Conservation (phyloP, 1,140 invertebrate species). For the Drosophila rufa region DNA sequence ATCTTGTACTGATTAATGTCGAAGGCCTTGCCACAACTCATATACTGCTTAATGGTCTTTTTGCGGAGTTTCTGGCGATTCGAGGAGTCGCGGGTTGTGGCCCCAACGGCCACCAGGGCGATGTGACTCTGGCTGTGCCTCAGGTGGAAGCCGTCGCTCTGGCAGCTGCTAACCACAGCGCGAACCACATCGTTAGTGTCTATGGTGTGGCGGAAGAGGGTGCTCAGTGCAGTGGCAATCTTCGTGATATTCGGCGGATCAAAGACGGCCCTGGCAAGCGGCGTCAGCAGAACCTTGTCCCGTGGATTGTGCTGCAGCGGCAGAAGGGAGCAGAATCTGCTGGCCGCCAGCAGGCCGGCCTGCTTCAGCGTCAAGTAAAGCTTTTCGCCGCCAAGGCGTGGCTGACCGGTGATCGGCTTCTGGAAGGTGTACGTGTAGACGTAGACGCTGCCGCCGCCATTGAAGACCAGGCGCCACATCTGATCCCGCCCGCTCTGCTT, state of each 20-base stretch:
- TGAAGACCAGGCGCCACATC: constrained; percentile 63
- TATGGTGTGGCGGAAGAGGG: neutral
- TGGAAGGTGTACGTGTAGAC: constrained; percentile 57
- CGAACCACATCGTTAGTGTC: constrained; percentile 38
- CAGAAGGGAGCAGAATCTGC: constrained; percentile 32
- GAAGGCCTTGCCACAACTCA: constrained; percentile 39
- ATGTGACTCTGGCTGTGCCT: constrained; percentile 45
- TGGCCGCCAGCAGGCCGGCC: constrained; percentile 54
- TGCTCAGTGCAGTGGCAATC: constrained; percentile 39
- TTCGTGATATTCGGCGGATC: constrained; percentile 40
- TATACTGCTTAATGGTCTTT: constrained; percentile 36
- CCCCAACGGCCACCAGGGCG: constrained; percentile 56
- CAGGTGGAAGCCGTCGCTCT: constrained; percentile 58
- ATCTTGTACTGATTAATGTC: constrained; percentile 36
- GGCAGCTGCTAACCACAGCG: constrained; percentile 58
- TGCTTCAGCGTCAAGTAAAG: constrained; percentile 64
- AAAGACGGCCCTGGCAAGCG: constrained; percentile 56
- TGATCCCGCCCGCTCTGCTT: constrained; percentile 46
- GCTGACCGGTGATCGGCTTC: constrained; percentile 48
- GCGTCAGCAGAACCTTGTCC: constrained; percentile 58
- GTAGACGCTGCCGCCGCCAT: constrained; percentile 29
- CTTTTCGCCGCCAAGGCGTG: constrained; percentile 39
- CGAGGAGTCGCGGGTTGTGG: neutral
- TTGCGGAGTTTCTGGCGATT: constrained; percentile 38
- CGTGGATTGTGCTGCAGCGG: constrained; percentile 31